phyloP scores from a whole-genome alignment of 1,140 invertebrate genomes.

The Leptoteleia sp. region DNA sequence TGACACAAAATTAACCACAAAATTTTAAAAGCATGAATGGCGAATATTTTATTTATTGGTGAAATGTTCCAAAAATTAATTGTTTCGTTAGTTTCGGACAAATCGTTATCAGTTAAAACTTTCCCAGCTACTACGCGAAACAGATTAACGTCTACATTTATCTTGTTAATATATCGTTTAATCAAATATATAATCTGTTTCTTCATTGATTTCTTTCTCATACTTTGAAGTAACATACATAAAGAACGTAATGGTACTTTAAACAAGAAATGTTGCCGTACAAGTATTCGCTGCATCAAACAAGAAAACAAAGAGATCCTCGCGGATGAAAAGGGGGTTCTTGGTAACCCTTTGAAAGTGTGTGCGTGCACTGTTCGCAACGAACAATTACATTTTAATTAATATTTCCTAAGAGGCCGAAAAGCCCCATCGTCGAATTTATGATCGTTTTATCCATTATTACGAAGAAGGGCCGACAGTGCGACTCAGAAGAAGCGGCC shows the following conservation, averaged over 20 bases:
- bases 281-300: constrained; percentile 62
- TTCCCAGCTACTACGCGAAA: too few species aligned
- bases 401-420: constrained; percentile 82
- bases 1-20: too few species aligned
- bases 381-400: constrained; percentile 83
- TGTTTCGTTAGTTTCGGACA: too few species aligned
- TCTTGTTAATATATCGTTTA: too few species aligned
- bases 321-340: constrained; percentile 62
- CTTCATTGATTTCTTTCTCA: too few species aligned
- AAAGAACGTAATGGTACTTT: constrained; percentile 55
- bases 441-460: constrained; percentile 82
- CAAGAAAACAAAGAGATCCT: constrained; percentile 68
- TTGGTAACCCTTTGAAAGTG: constrained; percentile 64
- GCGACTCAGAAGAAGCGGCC: constrained; percentile 66
- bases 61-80: too few species aligned
- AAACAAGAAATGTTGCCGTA: constrained; percentile 50
- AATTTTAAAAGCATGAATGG: too few species aligned
- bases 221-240: constrained; percentile 28
- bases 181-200: too few species aligned
- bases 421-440: constrained; percentile 80
- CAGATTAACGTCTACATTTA: too few species aligned
- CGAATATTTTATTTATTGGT: too few species aligned
- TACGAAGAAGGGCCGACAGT: constrained; percentile 70
- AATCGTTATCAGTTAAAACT: too few species aligned
- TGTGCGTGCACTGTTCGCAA: constrained; percentile 66